phyloP scores from a whole-genome alignment of 2,797 vertebrate genomes.

The Acomys russatus region DNA sequence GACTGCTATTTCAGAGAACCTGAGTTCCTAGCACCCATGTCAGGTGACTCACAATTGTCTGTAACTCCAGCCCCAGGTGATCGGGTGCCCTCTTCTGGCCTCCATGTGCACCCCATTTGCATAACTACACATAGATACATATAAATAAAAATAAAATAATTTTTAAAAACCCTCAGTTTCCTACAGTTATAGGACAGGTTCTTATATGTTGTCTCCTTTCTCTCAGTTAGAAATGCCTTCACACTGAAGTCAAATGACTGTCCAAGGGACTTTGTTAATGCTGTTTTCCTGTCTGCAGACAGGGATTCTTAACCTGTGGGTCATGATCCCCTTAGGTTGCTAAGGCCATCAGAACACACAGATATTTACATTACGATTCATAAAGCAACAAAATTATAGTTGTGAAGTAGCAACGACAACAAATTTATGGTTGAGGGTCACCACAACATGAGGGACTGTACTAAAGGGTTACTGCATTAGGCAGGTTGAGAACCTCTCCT shows the following conservation, averaged over 20 bases:
- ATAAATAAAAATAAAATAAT: neutral
- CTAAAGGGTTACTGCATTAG: neutral
- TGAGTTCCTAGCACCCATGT: neutral
- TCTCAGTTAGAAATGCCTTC: slow-evolving; percentile 14
- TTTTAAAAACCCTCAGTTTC: neutral
- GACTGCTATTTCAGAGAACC: neutral
- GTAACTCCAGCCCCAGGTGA: too few species aligned
- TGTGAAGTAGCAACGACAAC: neutral
- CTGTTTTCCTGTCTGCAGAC: neutral
- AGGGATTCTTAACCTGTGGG: neutral
- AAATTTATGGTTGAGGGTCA: neutral
- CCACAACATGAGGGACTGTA: neutral
- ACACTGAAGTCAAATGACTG: neutral
- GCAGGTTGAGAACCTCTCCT: neutral
- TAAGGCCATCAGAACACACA: neutral
- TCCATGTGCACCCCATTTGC: neutral
- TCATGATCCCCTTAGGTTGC: neutral
- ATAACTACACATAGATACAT: neutral
- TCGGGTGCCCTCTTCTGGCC: neutral
- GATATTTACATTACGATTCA: neutral
- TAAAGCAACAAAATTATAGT: neutral
- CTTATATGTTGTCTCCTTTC: neutral
- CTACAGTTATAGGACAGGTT: neutral
- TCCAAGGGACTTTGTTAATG: neutral
- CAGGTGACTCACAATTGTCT: neutral